Evolutionary conservation across 2,113 vertebrate species (phyloP), one percentile per base, ranked within the genome.

Genomic region (Xyliphius kryptos): DNA sequence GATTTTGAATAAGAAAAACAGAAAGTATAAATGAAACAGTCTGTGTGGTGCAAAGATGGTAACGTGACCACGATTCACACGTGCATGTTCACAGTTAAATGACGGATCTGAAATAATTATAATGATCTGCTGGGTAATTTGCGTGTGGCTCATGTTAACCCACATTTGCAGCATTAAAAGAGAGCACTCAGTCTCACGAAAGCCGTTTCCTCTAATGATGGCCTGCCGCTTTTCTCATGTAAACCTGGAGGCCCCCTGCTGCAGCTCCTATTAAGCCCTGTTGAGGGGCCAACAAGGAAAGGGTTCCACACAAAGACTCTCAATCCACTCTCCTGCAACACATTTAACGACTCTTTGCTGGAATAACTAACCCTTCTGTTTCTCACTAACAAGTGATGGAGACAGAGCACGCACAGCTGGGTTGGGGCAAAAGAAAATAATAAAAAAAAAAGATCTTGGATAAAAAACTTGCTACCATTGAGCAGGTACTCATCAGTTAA

Each of bases 181-280:
- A n/a, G n/a, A n/a, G n/a, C n/a, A 14, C 36, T 6, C 3, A 37
- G 56, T 77, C 75, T 74, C 75, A 79, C 47, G 8, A 77, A 80
- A 72, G 44, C 63, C 0, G 51, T 74, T 80, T 77, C 73, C 66
- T 69, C 41, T 63, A 66, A 64, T 72, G 66, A 79, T 49, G 71
- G 44, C 68, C 57, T 46, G 53, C 67, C 22, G 61, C 1, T 60
- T 22, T 69, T 63, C 69, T 61, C 67, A 53, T 59, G 51, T 63
- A 55, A 63, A 49, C 58, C 38, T 10, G 20, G 48, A 59, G 51
- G 52, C 70, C 53, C 67, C 51, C 63, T 71, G 61, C 63, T 63
- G 50, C 37, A 67, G 54, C 61, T 68, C 68, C 55, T 57, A 63
- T 77, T 71, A 73, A 63, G 66, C 63, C 46, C 51, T n/a, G n/a